Conservation (phyloP, 2,797 vertebrate species). For the Chaenodraco wilsoni region DNA sequence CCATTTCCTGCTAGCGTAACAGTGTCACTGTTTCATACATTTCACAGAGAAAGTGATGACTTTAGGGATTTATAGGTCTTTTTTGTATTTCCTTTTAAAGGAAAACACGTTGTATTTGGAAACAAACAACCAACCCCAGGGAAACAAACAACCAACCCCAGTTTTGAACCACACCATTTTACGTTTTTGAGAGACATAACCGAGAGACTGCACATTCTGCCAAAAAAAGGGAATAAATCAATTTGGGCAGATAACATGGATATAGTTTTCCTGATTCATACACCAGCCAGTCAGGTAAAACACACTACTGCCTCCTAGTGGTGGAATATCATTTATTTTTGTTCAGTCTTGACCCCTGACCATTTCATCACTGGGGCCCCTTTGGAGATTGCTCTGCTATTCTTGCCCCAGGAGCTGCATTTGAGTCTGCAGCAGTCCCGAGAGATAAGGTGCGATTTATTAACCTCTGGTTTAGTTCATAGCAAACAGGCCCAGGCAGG, state of each 20-base stretch:
- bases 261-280: slow-evolving; percentile 5
- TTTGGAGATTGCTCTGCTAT: slow-evolving; percentile 4
- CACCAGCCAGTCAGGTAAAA: slow-evolving; percentile 22
- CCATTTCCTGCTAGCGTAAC: background rate
- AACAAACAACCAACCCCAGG: background rate
- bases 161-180: no score
- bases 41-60: background rate
- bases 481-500: background rate
- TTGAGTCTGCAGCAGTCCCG: slow-evolving; percentile 15
- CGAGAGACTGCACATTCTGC: background rate
- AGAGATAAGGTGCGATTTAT: slow-evolving; percentile 4
- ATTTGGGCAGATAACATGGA: background rate
- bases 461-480: slow-evolving; percentile 26
- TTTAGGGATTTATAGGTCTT: background rate
- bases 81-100: background rate
- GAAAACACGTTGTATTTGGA: background rate
- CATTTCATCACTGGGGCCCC: slow-evolving; percentile 5
- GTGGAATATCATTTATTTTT: slow-evolving; percentile 3
- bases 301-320: slow-evolving; percentile 67
- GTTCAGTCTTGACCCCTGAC: slow-evolving; percentile 15
- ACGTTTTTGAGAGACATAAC: background rate
- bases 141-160: background rate
- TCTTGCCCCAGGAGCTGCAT: slow-evolving; percentile 4
- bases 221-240: slow-evolving; percentile 4
- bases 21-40: background rate